Evolutionary conservation across 2,888 invertebrate genomes (phyloP).

Genomic region (Netelia virgata): DNA sequence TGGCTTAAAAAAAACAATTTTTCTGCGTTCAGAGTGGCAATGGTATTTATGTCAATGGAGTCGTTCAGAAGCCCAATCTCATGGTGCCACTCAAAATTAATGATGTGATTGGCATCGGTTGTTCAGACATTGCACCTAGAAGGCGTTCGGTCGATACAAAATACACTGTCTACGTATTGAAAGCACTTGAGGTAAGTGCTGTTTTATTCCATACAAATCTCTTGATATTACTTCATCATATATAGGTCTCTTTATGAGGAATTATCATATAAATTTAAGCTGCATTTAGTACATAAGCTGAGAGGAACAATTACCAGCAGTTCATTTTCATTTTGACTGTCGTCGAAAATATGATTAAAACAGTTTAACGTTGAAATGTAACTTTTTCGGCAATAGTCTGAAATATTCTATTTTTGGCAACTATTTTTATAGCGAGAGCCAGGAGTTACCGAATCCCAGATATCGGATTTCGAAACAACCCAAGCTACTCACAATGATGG

Average conservation of each 20-base stretch:
- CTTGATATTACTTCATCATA: neutral
- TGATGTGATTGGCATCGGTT: conserved; percentile 87
- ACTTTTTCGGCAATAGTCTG: neutral
- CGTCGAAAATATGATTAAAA: neutral
- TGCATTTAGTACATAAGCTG: too few relatives aligned
- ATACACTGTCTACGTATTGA: conserved; percentile 20
- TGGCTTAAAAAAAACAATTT: neutral
- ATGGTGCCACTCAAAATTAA: conserved; percentile 83
- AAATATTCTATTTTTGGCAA: neutral
- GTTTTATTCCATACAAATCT: neutral
- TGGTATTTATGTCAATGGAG: conserved; percentile 87
- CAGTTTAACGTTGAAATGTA: neutral
- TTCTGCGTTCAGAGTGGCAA: conserved; percentile 86
- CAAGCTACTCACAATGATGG: neutral
- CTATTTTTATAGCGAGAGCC: neutral
- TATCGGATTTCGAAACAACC: neutral
- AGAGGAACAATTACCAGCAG: too few relatives aligned
- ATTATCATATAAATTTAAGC: too few relatives aligned
- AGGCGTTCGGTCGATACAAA: neutral
- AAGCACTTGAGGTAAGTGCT: conserved; percentile 23
- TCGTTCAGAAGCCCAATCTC: conserved; percentile 82
- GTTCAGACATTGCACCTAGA: conserved; percentile 41
- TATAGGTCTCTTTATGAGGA: neutral
- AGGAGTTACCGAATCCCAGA: neutral
- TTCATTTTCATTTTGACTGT: too few relatives aligned